Base-by-base conservation (phyloP, 2,888 invertebrate genomes). In the Leptarthrus brevirostris region DNA sequence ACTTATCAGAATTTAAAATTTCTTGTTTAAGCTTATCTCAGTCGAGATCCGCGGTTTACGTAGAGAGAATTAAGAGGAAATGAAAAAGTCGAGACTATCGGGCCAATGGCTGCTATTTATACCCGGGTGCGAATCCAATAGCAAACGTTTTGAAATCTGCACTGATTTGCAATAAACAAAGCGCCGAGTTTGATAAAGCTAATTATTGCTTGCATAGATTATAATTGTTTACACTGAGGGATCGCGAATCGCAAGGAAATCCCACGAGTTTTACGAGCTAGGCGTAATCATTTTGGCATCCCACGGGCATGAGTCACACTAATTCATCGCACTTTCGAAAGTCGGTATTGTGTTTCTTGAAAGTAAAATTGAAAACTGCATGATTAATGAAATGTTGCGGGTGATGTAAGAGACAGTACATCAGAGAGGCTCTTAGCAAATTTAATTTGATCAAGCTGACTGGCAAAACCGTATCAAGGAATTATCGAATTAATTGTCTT, bases 301-400 rank as follows among this genome's bases (percentile, higher is more conserved):
- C 58, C 58, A 58, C 58, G 58, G 26, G 34, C 34, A 36, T 58
- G 58, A 58, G 58, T 36, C 58, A 58, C 26, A 40, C 36, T 18
- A 20, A 58, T 36, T 58, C 58, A 36, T 58, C 20, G 36, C 36
- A 36, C 58, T 58, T 58, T 58, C 58, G 58, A 58, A 58, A 58
- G 58, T 58, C 58, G 36, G 58, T 58, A 58, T 58, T 58, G 58
- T 58, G 58, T 58, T 58, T 18, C 58, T 58, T 58, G 58, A 58
- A 58, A 58, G 58, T 58, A 58, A 58, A 58, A 58, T 58, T 58
- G 58, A 58, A 58, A 58, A 36, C 20, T 58, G 58, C 58, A 58
- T 58, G 58, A 58, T 58, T 58, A 58, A 58, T 58, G 58, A 36
- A 58, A 58, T 36, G 40, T 26, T 58, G 36, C 18, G 34, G 40